phyloP scores from a whole-genome alignment of 2,113 vertebrate species.

The Sula dactylatra region DNA sequence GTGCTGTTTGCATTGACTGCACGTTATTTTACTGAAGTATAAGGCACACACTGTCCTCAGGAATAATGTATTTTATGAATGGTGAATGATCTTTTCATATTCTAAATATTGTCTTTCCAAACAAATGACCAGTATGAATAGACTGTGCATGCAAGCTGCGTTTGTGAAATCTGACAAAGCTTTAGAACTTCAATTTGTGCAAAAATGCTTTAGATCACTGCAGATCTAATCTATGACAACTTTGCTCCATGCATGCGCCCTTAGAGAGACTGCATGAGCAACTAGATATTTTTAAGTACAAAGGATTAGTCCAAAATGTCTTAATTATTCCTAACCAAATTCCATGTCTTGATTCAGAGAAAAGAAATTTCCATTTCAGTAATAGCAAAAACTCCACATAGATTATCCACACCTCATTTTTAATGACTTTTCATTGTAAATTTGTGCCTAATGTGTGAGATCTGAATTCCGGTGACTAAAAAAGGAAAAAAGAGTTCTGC shows the following conservation, averaged over 20 bases:
- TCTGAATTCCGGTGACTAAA: neutral
- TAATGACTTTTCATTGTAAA: constrained; percentile 7
- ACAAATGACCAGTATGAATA: constrained; percentile 20
- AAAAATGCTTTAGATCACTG: constrained; percentile 25
- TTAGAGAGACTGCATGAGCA: constrained; percentile 66
- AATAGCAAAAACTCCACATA: constrained; percentile 17
- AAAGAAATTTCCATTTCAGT: constrained; percentile 46
- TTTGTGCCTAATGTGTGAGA: constrained; percentile 10
- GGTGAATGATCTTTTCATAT: constrained; percentile 74
- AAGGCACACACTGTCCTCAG: constrained; percentile 75
- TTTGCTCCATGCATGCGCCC: constrained; percentile 58
- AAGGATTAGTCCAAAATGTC: constrained; percentile 39
- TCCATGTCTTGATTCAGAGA: constrained; percentile 40
- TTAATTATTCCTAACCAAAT: constrained; percentile 40
- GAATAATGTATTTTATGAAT: constrained; percentile 75
- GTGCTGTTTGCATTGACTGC: constrained; percentile 62
- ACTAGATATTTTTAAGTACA: constrained; percentile 32
- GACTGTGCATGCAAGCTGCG: constrained; percentile 65
- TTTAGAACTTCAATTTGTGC: constrained; percentile 37
- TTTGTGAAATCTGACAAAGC: constrained; percentile 45
- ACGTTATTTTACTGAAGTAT: constrained; percentile 59
- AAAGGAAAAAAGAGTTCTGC: neutral
- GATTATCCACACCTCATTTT: constrained; percentile 25
- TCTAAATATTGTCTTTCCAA: constrained; percentile 66
- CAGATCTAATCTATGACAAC: constrained; percentile 16